Base-by-base conservation (phyloP, 2,113 vertebrate species). In the Cavia aperea region DNA sequence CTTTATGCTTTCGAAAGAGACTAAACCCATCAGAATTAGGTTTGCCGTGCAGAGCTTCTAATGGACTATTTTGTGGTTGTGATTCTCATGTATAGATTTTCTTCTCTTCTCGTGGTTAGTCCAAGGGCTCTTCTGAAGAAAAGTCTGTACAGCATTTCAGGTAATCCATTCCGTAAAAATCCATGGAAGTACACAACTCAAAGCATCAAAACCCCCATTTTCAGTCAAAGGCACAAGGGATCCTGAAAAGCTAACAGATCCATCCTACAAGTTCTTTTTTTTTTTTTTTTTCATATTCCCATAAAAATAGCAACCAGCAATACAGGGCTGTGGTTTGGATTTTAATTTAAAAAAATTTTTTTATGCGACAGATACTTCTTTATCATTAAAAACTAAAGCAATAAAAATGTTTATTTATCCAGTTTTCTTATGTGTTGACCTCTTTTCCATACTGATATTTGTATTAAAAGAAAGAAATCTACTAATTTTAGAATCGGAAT, bases 341-440 rank as follows among this genome's bases (percentile, higher is more conserved):
- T 95, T 96, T 92, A 94, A 95, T 94, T 81, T 95, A 36, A 54
- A 92, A 88, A 93, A 78, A 72, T 58, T 77, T 92, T 77, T 92
- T 94, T 54, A 77, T 24, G 4, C n/a, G 68, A 79, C 70, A 89
- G 49, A 78, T 58, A 81, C 1, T 9, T 78, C 39, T 79, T 75
- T 81, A 18, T 54, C 36, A 31, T 58, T 49, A 86, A 82, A 82
- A 92, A 36, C 29, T 24, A 65, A 89, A 60, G 26, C 23, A 51
- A 10, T 46, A 81, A 9, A 54, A 92, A 58, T 72, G 56, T 43
- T 70, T n/a, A 62, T 9, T 49, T 85, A 78, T 26, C 65, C 62
- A 90, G 23, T 13, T 92, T 11, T 81, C 26, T 10, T 36, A 10
- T 21, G 23, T 82, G 14, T 26, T 73, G 31, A 36, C 54, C 2